Percentiles rank a stretch among this genome's conserved stretches.
Conservation (phyloP, 1,140 invertebrate species). For the Drosophila burlai region DNA sequence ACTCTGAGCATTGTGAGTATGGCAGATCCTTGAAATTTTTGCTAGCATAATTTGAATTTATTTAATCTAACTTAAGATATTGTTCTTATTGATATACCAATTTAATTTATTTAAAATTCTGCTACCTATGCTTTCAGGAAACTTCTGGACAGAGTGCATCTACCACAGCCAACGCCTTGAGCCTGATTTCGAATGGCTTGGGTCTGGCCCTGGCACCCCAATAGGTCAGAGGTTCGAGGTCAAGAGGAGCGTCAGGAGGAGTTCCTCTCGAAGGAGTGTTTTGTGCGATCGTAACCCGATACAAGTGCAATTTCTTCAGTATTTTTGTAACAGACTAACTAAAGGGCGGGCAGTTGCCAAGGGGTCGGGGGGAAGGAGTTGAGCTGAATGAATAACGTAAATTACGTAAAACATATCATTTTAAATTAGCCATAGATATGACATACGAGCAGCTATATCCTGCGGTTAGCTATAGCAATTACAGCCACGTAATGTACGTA, state of each 20-base stretch:
- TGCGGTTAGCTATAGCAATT: slow-evolving; percentile 61
- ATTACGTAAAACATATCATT: slow-evolving; percentile 79
- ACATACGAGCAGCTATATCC: slow-evolving; percentile 54
- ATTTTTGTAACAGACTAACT: slow-evolving; percentile 78
- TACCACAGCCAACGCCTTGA: slow-evolving; percentile 60
- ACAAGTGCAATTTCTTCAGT: slow-evolving; percentile 80
- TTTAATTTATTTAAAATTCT: background rate
- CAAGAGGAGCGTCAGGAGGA: slow-evolving; percentile 26
- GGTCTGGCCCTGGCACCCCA: slow-evolving; percentile 70
- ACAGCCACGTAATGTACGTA: slow-evolving; percentile 32
- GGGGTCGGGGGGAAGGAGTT: background rate
- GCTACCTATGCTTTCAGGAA: slow-evolving; percentile 49
- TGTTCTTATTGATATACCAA: background rate
- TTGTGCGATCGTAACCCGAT: slow-evolving; percentile 44
- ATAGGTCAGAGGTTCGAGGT: slow-evolving; percentile 29
- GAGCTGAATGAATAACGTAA: slow-evolving; percentile 51
- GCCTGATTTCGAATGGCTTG: slow-evolving; percentile 74
- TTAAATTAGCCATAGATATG: slow-evolving; percentile 63
- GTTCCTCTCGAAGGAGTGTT: slow-evolving; percentile 41
- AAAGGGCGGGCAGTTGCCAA: background rate
- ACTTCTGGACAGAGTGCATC: slow-evolving; percentile 46
- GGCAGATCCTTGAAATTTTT: background rate
- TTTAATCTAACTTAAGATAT: too few species aligned
- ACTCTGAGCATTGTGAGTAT: slow-evolving; percentile 87
- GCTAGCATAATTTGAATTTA: background rate